phyloP scores from a whole-genome alignment of 2,888 invertebrate genomes.

The Drosophila paucipuncta region DNA sequence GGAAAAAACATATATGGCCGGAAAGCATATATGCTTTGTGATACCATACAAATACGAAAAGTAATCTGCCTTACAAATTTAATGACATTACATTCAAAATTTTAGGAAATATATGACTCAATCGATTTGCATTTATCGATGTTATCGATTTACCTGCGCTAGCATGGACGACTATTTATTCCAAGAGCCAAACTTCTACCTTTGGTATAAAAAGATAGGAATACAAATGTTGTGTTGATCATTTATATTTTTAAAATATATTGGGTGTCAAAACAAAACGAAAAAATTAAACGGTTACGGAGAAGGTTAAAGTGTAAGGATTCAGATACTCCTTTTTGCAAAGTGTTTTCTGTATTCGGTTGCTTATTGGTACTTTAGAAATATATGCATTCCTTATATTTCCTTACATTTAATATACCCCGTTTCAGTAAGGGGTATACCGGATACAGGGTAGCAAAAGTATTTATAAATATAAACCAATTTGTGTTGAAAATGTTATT shows the following conservation, averaged over 20 bases:
- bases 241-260: not conserved
- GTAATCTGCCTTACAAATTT: not conserved
- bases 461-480: not conserved
- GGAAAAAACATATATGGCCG: not conserved
- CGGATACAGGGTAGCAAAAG: slow-evolving; percentile 2
- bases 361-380: not conserved
- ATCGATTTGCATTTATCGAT: not conserved
- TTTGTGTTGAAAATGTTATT: slow-evolving; percentile 20
- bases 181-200: not conserved
- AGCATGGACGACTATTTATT: not conserved
- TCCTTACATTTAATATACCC: not conserved
- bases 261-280: not conserved
- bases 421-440: not conserved
- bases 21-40: not conserved
- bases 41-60: too few relatives aligned
- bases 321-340: not conserved
- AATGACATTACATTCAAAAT: not conserved
- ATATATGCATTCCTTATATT: not conserved
- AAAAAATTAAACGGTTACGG: not conserved
- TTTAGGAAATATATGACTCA: not conserved
- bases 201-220: not conserved
- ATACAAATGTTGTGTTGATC: not conserved
- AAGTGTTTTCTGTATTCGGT: not conserved
- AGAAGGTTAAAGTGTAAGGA: not conserved
- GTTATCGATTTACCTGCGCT: not conserved